Evolutionary conservation across 2,797 vertebrate species (phyloP), one percentile per base, ranked within the genome.

Genomic region (Gymnodraco acuticeps): DNA sequence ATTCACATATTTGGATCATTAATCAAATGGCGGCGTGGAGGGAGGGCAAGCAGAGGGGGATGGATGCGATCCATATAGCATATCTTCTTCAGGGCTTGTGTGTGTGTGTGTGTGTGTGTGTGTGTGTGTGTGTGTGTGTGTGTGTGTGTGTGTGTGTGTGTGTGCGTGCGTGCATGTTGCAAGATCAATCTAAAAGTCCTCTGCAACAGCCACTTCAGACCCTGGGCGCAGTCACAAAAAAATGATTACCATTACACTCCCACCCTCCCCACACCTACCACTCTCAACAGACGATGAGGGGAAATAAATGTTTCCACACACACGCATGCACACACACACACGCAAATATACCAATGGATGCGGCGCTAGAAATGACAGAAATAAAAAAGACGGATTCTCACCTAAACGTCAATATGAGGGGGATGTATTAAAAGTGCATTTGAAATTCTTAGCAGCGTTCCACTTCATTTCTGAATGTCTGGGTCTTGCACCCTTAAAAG

Each of bases 351-450:
- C 83, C 78, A 80, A 85, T 74, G 33, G 81, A 83, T 86, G 83
- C 76, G 42, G 75, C 42, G 74, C 88, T 88, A 81, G 88, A 92
- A 94, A 93, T 91, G 93, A 92, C 94, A 93, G 89, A 94, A 92
- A 94, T 94, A 94, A 95, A 95, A 94, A 94, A 93, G 94, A 95
- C 92, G 74, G 92, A 95, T 95, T 93, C 91, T 88, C 91, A 93
- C 87, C 94, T 93, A 95, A 93, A 94, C 90, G 91, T 94, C 95
- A 94, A 94, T 95, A 95, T 94, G 93, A 92, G 88, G 91, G 91
- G 94, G 92, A 93, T 92, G 92, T 93, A 95, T 95, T 95, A 93
- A 94, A 94, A 93, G 92, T 92, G 87, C 93, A 95, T 96, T 95
- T 95, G 92, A 95, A 95, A 95, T 95, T 95, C 95, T 93, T 93